These are phyloP conservation scores for Ganaspis sp. DNA, from an alignment of 1,140 invertebrate genomes.

Conservation along the genomic window DNA sequence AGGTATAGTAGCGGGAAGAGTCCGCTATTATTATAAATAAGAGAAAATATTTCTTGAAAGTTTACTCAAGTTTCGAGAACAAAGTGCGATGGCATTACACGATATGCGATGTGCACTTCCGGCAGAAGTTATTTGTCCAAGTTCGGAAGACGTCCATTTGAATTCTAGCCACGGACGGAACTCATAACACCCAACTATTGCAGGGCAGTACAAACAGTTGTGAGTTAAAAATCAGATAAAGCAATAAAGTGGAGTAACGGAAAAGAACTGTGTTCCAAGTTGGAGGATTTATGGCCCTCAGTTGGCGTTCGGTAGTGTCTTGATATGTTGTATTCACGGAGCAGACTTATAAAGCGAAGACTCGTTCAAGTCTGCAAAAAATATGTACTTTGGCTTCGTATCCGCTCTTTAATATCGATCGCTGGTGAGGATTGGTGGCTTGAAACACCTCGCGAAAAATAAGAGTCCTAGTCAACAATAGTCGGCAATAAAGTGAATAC, in stretches of 20 bases:
- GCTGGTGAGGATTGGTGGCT: not conserved
- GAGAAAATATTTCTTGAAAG: not conserved
- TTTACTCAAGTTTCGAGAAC: not conserved
- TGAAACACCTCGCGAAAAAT: not conserved
- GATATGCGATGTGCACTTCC: slow-evolving; percentile 10
- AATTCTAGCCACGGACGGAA: slow-evolving; percentile 25
- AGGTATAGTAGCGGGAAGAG: not conserved
- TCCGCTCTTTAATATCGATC: slow-evolving; percentile 9
- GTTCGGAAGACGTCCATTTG: slow-evolving; percentile 20
- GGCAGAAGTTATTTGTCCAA: not conserved
- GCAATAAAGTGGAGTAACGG: slow-evolving; percentile 25
- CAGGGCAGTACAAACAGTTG: not conserved
- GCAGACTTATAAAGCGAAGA: not conserved
- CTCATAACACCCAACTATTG: slow-evolving; percentile 15
- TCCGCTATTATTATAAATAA: not conserved
- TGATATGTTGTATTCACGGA: not conserved
- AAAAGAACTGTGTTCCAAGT: slow-evolving; percentile 25
- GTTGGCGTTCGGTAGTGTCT: slow-evolving; percentile 21
- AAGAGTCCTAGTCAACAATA: not conserved
- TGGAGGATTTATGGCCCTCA: slow-evolving; percentile 4
- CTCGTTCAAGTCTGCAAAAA: slow-evolving; percentile 11
- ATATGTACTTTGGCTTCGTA: not conserved
- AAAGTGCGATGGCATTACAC: not conserved
- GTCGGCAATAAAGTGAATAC: not conserved
- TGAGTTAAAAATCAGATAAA: slow-evolving; percentile 27